phyloP scores from a whole-genome alignment of 2,113 vertebrate genomes.

The Motacilla alba region DNA sequence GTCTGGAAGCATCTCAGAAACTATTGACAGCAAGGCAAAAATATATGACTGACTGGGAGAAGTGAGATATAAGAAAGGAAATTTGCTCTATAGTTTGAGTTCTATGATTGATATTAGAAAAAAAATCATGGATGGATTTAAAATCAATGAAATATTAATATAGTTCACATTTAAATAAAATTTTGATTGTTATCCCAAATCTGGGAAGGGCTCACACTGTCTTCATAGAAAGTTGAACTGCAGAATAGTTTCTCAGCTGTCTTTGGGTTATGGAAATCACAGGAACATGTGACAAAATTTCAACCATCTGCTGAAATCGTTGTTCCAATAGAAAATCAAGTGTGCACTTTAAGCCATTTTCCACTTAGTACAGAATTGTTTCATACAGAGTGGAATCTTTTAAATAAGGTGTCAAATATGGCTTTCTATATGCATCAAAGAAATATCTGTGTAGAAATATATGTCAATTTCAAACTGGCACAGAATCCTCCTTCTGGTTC shows the following conservation, averaged over 20 bases:
- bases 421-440: not conserved
- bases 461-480: not conserved
- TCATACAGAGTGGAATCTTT: not conserved
- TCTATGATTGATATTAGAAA: not conserved
- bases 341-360: not conserved
- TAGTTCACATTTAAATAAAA: not conserved
- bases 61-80: not conserved
- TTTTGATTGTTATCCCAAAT: not conserved
- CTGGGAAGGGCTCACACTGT: not conserved
- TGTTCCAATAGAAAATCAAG: not conserved
- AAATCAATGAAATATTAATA: not conserved
- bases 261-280: not conserved
- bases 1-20: not conserved
- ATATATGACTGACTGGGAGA: not conserved
- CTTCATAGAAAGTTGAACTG: not conserved
- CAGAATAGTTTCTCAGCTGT: not conserved
- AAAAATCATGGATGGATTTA: not conserved
- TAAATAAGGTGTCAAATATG: conserved; percentile 17
- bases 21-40: not conserved
- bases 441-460: not conserved
- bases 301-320: conserved; percentile 16
- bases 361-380: not conserved
- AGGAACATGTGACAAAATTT: not conserved
- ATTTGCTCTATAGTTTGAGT: not conserved
- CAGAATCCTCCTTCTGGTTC: not conserved